Base-by-base conservation (phyloP, 2,797 vertebrate genomes). In the Karalla daura region DNA sequence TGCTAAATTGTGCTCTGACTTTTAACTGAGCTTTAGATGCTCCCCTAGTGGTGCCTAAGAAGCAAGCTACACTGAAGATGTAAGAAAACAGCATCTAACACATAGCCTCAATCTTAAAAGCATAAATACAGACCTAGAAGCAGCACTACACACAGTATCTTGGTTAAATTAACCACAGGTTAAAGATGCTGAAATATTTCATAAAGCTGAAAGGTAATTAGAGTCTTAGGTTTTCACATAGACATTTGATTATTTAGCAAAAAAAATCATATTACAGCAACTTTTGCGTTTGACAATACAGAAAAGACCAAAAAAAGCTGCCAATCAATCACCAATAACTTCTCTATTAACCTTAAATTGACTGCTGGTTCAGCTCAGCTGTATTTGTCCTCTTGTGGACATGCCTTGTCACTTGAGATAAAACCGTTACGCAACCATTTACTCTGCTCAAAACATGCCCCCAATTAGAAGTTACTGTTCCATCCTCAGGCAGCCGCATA, bases 391-490 rank as follows among this genome's bases (percentile, higher is more conserved):
- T 32, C 28, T 18, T 14, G 33, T 39, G 17, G 7, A n/a, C 10
- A 23, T 61, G 9, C 15, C 47, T 58, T 40, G n/a, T 70, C 37
- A 30, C 2, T 12, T 43, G 30, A 54, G 24, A 37, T 62, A 17
- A 44, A 37, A 30, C 36, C 15, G 36, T 58, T 45, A 23, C 24
- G 13, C n/a, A 62, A 62, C 28, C 0, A 7, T 39, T 51, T 43
- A 58, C 46, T 17, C 10, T 20, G 20, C 44, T 53, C 18, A 55
- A 54, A 74, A 50, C 13, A 63, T n/a, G 12, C n/a, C 15, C 28
- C 39, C 46, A 11, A 43, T 43, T 30, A 36, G 20, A 49, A 11
- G 7, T n/a, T 7, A 36, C 41, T 18, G 18, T 53, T 58, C 35
- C 3, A 46, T 55, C 51, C 46, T 0, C 2, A 9, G 15, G 32